Base-by-base conservation (phyloP, 2,113 vertebrate genomes). In the Gallinago jamesoni region DNA sequence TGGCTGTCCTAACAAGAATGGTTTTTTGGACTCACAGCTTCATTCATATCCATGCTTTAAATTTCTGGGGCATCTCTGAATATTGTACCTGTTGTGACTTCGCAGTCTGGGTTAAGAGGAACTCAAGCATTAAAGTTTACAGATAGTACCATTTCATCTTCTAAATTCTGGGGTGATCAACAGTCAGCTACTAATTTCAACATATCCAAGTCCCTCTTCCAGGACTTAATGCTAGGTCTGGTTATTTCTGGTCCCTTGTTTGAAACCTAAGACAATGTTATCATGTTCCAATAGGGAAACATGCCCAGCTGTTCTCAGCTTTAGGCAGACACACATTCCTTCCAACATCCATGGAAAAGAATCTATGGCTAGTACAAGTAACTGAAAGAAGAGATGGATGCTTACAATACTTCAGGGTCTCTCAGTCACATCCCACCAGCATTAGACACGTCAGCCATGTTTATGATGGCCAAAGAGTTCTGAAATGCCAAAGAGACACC, bases 251-350 rank as follows among this genome's bases (percentile, higher is more conserved):
- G 35, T 84, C 43, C n/a, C 27, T 30, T 6, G 41, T 72, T 70
- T 93, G 95, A 96, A 97, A 96, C 48, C 41, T 82, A 60, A 92
- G 87, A 87, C 1, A 5, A 68, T 27, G 39, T 92, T 82, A 91
- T 95, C 89, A 14, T 41, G 77, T 97, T 95, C 74, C 87, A 76
- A 28, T 64, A 35, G 39, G 73, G 30, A 94, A 85, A 87, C 39
- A 93, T 82, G 77, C 78, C 87, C 95, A 97, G 95, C 95, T 97
- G 96, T 94, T 96, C 91, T 89, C 33, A 0, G 84, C 66, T 89
- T 91, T 84, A 82, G 62, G 76, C 67, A 94, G 66, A 93, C 57
- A 69, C 35, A 57, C 84, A 94, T 97, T 96, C 94, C 55, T 94
- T 95, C 94, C 84, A 93, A 89, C 17, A 94, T 84, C 74, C 66